phyloP scores from a whole-genome alignment of 2,888 invertebrate genomes.

The Andrena bucephala region DNA sequence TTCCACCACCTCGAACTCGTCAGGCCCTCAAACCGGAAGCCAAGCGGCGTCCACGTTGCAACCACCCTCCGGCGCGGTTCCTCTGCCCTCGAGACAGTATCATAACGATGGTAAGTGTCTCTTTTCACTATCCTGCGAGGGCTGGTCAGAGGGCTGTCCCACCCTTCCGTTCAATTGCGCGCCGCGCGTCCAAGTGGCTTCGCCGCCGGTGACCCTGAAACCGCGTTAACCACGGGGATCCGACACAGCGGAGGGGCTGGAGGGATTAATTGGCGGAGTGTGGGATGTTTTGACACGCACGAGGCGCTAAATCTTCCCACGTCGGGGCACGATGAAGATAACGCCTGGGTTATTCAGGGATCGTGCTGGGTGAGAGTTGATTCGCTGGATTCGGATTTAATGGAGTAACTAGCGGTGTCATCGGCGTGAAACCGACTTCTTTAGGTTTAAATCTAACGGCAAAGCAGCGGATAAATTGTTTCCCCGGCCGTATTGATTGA shows the following conservation, averaged over 20 bases:
- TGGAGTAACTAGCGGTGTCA: neutral
- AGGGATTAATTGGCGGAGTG: too few species aligned
- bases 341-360: too few species aligned
- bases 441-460: too few species aligned
- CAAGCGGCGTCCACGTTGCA: conserved; percentile 59
- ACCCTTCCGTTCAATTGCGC: neutral
- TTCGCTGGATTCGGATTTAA: too few species aligned
- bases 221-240: too few species aligned
- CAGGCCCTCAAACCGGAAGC: conserved; percentile 59
- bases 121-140: conserved; percentile 22
- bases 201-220: neutral
- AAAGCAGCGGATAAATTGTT: neutral
- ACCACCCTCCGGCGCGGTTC: conserved; percentile 69
- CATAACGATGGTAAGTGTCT: conserved; percentile 82
- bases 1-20: conserved; percentile 80
- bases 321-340: too few species aligned
- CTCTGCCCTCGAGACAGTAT: conserved; percentile 76
- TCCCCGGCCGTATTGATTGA: neutral
- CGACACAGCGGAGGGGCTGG: too few species aligned
- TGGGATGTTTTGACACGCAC: too few species aligned
- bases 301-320: too few species aligned
- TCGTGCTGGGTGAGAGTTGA: too few species aligned
- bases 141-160: neutral
- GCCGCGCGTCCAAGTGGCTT: neutral
- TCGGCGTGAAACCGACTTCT: neutral